Base-by-base conservation (phyloP, 1,140 invertebrate species). In the Cyclargus thomasi region DNA sequence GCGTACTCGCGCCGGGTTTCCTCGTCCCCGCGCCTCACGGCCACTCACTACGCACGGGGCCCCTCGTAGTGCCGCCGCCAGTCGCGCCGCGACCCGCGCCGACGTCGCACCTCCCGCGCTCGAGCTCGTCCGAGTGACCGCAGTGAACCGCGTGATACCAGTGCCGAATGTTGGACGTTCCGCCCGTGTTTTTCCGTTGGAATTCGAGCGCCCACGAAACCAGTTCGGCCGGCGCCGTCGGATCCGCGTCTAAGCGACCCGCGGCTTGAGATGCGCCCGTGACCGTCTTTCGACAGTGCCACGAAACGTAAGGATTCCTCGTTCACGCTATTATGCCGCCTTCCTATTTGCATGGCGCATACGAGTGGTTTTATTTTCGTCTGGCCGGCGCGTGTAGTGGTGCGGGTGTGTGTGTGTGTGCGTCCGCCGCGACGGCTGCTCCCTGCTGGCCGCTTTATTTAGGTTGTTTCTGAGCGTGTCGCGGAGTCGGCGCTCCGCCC, bases 351-450 rank as follows among this genome's bases (percentile, higher is more conserved):
- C 87, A 88, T 86, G 85, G 83, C 83, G 82, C 85, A 88, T 87
- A 86, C 82, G 83, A 86, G 85, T 87, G 85, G 79, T 90, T 89
- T 90, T 90, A 90, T 90, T 90, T 90, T 90, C 82, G 87, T 90
- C 86, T 88, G 79, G 81, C 69, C 64, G 71, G 72, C 71, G 74
- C 36, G 76, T 35, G 72, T 79, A 77, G 78, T 72, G 81, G 17
- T 2, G 10, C 67, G 71, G 53, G 55, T 63, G 77, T 17, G 71
- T 65, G 77, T 67, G 80, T 82, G 78, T 76, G 79, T 77, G 76
- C 72, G 80, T 80, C 77, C 78, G 75, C 74, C 74, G 79, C 81
- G 83, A 80, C 80, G 82, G 81, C 80, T 86, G 74, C 81, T 86
- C 86, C 82, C 85, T 79, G 82, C 74, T 83, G 77, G 76, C 79